Evolutionary conservation across 2,888 invertebrate species (phyloP).

Genomic region (Lycaena phlaeas): DNA sequence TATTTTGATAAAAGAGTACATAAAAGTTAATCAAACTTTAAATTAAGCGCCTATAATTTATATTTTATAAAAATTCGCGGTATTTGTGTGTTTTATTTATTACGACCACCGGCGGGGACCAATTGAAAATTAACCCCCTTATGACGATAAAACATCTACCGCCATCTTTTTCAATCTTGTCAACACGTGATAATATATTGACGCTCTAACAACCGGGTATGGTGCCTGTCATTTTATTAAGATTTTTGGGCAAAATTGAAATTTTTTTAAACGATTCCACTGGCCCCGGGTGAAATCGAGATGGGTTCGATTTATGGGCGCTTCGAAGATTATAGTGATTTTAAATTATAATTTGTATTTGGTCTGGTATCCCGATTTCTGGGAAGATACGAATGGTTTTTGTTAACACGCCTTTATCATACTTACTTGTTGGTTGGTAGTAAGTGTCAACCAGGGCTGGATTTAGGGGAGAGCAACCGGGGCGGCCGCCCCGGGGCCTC

Average conservation of each 20-base stretch:
- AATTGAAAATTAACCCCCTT: conserved; percentile 70
- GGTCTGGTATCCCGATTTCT: not conserved
- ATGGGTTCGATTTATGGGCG: conserved; percentile 58
- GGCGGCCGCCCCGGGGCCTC: no score
- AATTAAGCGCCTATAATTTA: conserved; percentile 40
- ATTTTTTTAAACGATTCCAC: conserved; percentile 43
- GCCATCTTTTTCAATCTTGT: conserved; percentile 50
- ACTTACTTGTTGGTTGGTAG: no score
- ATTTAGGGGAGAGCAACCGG: no score
- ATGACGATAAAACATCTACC: conserved; percentile 48
- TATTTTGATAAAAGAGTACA: conserved; percentile 44
- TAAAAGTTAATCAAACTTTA: conserved; percentile 37
- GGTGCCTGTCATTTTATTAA: conserved; percentile 61
- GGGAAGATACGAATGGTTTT: no score
- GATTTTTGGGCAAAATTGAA: conserved; percentile 58
- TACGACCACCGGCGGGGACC: conserved; percentile 58
- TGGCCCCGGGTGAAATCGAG: conserved; percentile 51
- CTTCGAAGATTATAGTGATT: conserved; percentile 34
- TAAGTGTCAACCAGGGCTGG: no score
- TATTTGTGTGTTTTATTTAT: conserved; percentile 40
- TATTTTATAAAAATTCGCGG: conserved; percentile 45
- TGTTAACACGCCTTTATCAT: no score
- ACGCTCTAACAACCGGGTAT: conserved; percentile 63
- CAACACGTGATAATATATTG: conserved; percentile 66
- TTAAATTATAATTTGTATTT: conserved; percentile 30